These are phyloP conservation scores for Ophonus ardosiacus DNA, from an alignment of 2,888 invertebrate species.

Conservation along the genomic window DNA sequence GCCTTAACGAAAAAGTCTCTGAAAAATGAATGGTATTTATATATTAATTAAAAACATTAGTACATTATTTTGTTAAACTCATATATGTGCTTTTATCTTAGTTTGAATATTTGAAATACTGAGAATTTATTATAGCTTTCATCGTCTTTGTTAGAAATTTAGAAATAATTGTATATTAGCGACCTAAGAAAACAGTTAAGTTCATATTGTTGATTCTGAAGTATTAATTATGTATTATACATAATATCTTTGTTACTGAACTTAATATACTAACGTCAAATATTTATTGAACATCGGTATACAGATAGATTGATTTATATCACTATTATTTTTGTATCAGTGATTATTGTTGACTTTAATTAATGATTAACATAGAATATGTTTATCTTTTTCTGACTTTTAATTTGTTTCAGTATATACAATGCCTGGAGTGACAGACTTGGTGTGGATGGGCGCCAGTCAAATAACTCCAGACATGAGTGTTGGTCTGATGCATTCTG, in stretches of 20 bases:
- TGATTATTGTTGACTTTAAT: neutral
- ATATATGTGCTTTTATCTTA: neutral
- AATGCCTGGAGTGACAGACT: constrained; percentile 79
- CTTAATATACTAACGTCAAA: neutral
- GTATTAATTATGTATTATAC: neutral
- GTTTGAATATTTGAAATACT: constrained; percentile 12
- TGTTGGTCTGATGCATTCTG: constrained; percentile 74
- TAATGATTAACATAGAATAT: neutral
- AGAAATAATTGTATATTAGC: neutral
- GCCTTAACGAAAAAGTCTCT: constrained; percentile 49
- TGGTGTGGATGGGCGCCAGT: constrained; percentile 84
- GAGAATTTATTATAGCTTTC: neutral
- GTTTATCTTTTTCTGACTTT: neutral
- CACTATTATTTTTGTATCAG: neutral
- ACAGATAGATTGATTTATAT: neutral
- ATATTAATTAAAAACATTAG: constrained; percentile 24
- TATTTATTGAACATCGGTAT: neutral
- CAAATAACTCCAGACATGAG: constrained; percentile 77
- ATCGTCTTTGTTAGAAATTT: constrained; percentile 27
- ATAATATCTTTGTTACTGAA: neutral
- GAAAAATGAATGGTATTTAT: constrained; percentile 61
- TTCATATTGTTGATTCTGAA: neutral
- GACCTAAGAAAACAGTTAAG: neutral
- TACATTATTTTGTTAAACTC: neutral
- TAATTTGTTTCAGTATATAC: constrained; percentile 72